Conservation (phyloP, 2,113 vertebrate genomes). For the Pachypanchax playfairii region DNA sequence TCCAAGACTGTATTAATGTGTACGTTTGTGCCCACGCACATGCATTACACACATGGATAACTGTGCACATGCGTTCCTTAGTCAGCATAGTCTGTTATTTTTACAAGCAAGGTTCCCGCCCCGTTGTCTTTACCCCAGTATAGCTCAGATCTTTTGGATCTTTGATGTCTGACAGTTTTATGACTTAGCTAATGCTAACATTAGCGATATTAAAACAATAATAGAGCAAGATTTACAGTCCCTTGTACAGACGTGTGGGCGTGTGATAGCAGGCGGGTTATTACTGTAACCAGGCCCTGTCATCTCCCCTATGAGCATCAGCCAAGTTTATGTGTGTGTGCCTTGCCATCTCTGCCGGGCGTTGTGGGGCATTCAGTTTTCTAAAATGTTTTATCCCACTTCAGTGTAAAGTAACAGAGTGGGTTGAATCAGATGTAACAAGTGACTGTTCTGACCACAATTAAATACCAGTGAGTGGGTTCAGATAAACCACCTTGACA, state of each 20-base stretch:
- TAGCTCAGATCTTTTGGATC: constrained; percentile 43
- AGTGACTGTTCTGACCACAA: too few relatives aligned
- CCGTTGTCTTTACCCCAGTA: constrained; percentile 54
- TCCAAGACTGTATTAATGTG: constrained; percentile 16
- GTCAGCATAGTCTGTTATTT: constrained; percentile 71
- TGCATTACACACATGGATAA: background rate
- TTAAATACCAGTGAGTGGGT: too few relatives aligned
- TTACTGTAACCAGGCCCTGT: constrained; percentile 56
- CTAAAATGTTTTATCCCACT: too few relatives aligned
- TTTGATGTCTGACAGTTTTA: constrained; percentile 61
- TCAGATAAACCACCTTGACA: too few relatives aligned
- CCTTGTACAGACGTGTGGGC: constrained; percentile 54
- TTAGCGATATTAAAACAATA: constrained; percentile 70
- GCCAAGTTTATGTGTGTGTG: constrained; percentile 20
- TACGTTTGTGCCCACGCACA: constrained; percentile 25
- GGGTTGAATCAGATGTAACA: too few relatives aligned
- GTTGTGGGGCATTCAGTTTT: too few relatives aligned
- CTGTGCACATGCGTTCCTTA: constrained; percentile 49
- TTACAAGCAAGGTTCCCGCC: constrained; percentile 59
- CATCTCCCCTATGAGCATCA: constrained; percentile 49
- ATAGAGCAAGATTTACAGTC: constrained; percentile 61
- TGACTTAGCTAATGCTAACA: constrained; percentile 65
- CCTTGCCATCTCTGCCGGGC: too few relatives aligned
- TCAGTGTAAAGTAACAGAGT: too few relatives aligned
- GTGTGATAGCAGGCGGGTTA: constrained; percentile 53